Evolutionary conservation across 1,140 invertebrate genomes (phyloP), one percentile per base, ranked within the genome.

Genomic region (Sesamia nonagrioides): DNA sequence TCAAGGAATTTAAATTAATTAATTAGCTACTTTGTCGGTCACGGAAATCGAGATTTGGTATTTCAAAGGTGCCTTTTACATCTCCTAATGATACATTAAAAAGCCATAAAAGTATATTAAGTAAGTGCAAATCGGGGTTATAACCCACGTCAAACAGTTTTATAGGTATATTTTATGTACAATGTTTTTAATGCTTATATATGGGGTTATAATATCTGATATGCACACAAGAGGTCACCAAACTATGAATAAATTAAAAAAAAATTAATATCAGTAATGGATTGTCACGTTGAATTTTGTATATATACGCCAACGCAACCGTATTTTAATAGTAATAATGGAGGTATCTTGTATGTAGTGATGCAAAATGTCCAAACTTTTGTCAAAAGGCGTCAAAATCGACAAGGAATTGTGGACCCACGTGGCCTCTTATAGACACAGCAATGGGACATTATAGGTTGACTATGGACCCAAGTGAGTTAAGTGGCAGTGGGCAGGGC

Each of bases 41-140:
- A 45, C 27, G 6, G 42, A 48, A 69, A 69, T 69, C 42, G 66
- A 48, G 66, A 69, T 27, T 45, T 69, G n/a, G 18, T 17, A 13
- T 45, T 56, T 52, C 8, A 58, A 74, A 74, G 54, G 54, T 60
- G 56, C 58, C 33, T 60, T 60, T 71, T 52, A 71, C 17, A n/a
- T 60, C 33, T 50, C 54, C 37, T 77, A 77, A 68, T 68, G 50
- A 33, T 56, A 52, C 37, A 77, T 77, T 68, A 77, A 77, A 66
- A 68, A 7, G 75, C 56, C 17, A 21, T 77, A 77, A 77, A 77
- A 68, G 27, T 15, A 33, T 15, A 18, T 15, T 77, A 15, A 76
- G 50, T 77, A 54, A 77, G 61, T 77, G 75, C 75, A 52, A 68
- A 77, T 66, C 45, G 42, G 37, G 45, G 75, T 77, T 56, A 73